Evolutionary conservation across 2,888 invertebrate species (phyloP).

Genomic region (Plagodis pulveraria): DNA sequence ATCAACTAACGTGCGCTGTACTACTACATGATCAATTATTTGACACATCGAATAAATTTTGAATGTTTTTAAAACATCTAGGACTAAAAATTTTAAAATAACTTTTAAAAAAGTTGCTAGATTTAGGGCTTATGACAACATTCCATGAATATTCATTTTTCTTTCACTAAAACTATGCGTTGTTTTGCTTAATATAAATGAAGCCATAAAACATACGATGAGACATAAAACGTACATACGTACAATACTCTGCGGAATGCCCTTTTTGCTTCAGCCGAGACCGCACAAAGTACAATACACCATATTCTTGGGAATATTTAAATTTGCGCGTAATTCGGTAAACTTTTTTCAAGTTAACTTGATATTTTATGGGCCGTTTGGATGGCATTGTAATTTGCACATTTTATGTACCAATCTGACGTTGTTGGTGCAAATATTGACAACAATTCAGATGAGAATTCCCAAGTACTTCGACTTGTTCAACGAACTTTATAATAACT

Average conservation of each 20-base stretch:
- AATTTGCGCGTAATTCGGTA: slow-evolving; percentile 31
- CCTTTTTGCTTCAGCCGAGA: slow-evolving; percentile 31
- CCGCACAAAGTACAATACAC: slow-evolving; percentile 6
- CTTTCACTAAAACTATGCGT: no score
- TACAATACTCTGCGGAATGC: slow-evolving; percentile 41
- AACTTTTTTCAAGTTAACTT: slow-evolving; percentile 25
- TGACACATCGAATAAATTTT: no score
- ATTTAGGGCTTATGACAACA: no score
- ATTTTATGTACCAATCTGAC: slow-evolving; percentile 29
- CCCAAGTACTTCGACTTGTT: slow-evolving; percentile 14
- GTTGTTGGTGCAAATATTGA: slow-evolving; percentile 27
- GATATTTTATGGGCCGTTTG: slow-evolving; percentile 34
- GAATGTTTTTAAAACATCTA: no score
- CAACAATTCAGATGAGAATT: slow-evolving; percentile 5
- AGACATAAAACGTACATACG: slow-evolving; percentile 45
- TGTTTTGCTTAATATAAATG: slow-evolving; percentile 48
- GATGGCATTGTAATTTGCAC: slow-evolving; percentile 33
- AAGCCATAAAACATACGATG: slow-evolving; percentile 49
- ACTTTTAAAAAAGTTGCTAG: no score
- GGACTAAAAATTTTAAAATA: no score
- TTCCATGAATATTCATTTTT: no score
- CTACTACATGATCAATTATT: no score
- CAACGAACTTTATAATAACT: slow-evolving; percentile 22
- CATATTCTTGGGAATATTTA: slow-evolving; percentile 33
- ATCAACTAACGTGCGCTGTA: no score